These are phyloP conservation scores for Agrochola lota DNA, from an alignment of 2,888 invertebrate species.

Conservation along the genomic window DNA sequence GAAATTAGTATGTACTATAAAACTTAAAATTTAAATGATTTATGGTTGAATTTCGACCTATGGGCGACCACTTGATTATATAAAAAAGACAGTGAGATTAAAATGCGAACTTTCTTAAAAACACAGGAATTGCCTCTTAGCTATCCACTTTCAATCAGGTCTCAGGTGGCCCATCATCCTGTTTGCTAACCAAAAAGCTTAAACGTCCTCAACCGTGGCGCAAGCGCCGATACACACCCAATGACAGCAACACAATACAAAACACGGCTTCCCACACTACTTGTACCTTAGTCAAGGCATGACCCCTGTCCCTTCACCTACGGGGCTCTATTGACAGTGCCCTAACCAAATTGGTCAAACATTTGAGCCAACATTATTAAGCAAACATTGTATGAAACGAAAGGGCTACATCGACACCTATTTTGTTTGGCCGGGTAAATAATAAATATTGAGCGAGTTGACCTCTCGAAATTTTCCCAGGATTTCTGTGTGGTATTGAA, in stretches of 20 bases:
- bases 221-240: constrained; percentile 43
- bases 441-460: constrained; percentile 73
- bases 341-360: constrained; percentile 77
- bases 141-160: neutral
- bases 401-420: constrained; percentile 84
- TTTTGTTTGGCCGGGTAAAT: constrained; percentile 80
- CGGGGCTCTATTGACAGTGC: constrained; percentile 76
- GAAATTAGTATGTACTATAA: too few species aligned
- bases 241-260: constrained; percentile 48
- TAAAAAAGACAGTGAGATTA: neutral
- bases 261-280: constrained; percentile 64
- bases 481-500: constrained; percentile 55
- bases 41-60: too few species aligned
- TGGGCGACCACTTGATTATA: too few species aligned
- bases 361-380: constrained; percentile 66
- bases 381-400: constrained; percentile 75
- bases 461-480: constrained; percentile 83
- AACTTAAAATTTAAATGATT: too few species aligned
- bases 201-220: constrained; percentile 11
- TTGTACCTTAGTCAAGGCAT: constrained; percentile 42
- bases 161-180: constrained; percentile 8
- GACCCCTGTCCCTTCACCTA: constrained; percentile 79
- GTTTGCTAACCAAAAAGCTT: constrained; percentile 47
- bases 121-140: neutral
- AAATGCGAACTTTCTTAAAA: neutral